Evolutionary conservation across 2,888 invertebrate genomes (phyloP), one percentile per base, ranked within the genome.

Genomic region (Platypus cylindrus): DNA sequence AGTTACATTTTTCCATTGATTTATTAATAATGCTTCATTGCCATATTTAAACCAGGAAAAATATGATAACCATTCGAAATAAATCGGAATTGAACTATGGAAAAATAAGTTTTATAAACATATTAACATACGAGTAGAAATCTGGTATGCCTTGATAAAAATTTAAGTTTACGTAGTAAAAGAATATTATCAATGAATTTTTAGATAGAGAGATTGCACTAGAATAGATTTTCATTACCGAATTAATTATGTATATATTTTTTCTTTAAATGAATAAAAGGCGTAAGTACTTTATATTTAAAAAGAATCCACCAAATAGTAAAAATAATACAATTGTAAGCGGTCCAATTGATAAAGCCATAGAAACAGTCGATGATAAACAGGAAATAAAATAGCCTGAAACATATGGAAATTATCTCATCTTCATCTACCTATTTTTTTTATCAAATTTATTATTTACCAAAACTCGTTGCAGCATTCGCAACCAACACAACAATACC

Each of bases 221-320:
- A n/a, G n/a, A n/a, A n/a, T n/a, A n/a, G n/a, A n/a, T n/a, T n/a
- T n/a, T n/a, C n/a, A n/a, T n/a, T n/a, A n/a, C n/a, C n/a, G n/a
- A n/a, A n/a, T n/a, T n/a, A n/a, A n/a, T n/a, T n/a, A n/a, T n/a
- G n/a, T n/a, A 20, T 20, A 7, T 20, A 9, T 20, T 20, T 20
- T 20, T 7, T 5, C 9, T 20, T 7, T 7, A 20, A 20, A 20
- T 20, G 20, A 20, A 7, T 20, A 20, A 7, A 20, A 9, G 9
- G 9, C 20, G 9, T 9, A 20, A 9, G 20, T 20, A 20, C 20
- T 20, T 5, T 20, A 20, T 20, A 58, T 94, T 94, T 25, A 95
- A 67, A 64, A 93, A 93, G 68, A 90, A 93, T 26, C 95, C 95
- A 38, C 94, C 94, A 58, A 97, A 95, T 12, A 97, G 66, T 63